Percentiles rank a stretch among this genome's conserved stretches.
Evolutionary conservation across 2,797 vertebrate genomes (phyloP).

Genomic region (Arnoldichthys spilopterus): DNA sequence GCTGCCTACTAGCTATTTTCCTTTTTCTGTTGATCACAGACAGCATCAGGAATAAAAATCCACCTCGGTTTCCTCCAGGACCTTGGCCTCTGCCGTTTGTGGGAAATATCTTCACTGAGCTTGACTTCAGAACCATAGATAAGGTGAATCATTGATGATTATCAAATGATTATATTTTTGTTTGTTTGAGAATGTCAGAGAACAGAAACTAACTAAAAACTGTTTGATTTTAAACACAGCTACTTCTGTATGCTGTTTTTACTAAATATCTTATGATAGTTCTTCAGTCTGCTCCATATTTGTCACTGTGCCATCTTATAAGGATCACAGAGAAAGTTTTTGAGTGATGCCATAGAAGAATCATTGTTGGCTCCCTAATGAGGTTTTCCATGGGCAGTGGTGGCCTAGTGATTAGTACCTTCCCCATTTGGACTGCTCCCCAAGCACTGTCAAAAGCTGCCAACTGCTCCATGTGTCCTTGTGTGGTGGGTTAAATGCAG

Average conservation of each 20-base stretch:
- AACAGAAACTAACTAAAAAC: neutral
- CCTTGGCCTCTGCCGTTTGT: constrained; percentile 78
- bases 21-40: constrained; percentile 71
- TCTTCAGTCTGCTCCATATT: neutral
- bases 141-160: constrained; percentile 58
- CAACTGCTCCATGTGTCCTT: too few species aligned
- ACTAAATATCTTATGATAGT: too few species aligned
- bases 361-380: too few species aligned
- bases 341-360: too few species aligned
- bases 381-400: too few species aligned
- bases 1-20: constrained; percentile 48
- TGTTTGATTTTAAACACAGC: too few species aligned
- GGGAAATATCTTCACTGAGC: constrained; percentile 77
- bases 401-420: too few species aligned
- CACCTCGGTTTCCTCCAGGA: constrained; percentile 80
- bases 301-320: too few species aligned
- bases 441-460: too few species aligned
- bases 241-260: neutral
- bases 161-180: neutral
- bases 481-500: too few species aligned
- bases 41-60: constrained; percentile 73
- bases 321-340: too few species aligned
- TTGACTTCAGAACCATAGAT: constrained; percentile 69
- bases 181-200: neutral
- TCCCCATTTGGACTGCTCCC: too few species aligned